Evolutionary conservation across 2,113 vertebrate genomes (phyloP).

Genomic region (Menidia beryllina): DNA sequence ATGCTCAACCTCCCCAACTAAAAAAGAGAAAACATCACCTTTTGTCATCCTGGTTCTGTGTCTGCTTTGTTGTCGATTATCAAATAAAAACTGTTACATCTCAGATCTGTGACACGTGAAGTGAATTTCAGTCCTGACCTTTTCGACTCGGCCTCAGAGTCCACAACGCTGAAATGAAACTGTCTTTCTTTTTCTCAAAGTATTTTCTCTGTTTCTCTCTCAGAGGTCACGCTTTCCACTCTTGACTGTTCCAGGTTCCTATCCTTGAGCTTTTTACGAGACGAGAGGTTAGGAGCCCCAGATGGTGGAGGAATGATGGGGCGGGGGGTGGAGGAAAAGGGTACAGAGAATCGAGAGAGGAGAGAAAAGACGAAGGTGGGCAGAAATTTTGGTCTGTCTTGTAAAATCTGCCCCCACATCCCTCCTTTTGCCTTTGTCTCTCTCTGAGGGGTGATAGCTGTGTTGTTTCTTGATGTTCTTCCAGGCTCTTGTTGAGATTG

Average conservation of each 20-base stretch:
- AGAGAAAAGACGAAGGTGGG: constrained; percentile 11
- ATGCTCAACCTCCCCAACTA: background rate
- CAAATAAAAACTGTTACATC: background rate
- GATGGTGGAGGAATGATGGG: constrained; percentile 44
- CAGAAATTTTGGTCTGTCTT: constrained; percentile 15
- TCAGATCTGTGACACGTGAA: background rate
- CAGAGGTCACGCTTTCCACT: constrained; percentile 50
- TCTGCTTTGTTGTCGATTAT: background rate
- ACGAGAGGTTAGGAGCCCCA: constrained; percentile 22
- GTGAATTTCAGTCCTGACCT: background rate
- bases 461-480: constrained; percentile 77
- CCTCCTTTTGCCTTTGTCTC: background rate
- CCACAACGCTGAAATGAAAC: background rate
- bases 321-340: background rate
- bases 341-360: no score
- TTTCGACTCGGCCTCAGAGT: background rate
- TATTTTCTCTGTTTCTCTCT: background rate
- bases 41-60: background rate
- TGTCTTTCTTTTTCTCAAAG: background rate
- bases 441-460: constrained; percentile 57
- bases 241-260: constrained; percentile 31
- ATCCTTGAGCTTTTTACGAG: constrained; percentile 49
- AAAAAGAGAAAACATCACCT: background rate
- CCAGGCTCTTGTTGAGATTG: constrained; percentile 64
- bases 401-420: constrained; percentile 33